phyloP scores from a whole-genome alignment of 2,113 vertebrate species.

The Marcusenius ussheri region DNA sequence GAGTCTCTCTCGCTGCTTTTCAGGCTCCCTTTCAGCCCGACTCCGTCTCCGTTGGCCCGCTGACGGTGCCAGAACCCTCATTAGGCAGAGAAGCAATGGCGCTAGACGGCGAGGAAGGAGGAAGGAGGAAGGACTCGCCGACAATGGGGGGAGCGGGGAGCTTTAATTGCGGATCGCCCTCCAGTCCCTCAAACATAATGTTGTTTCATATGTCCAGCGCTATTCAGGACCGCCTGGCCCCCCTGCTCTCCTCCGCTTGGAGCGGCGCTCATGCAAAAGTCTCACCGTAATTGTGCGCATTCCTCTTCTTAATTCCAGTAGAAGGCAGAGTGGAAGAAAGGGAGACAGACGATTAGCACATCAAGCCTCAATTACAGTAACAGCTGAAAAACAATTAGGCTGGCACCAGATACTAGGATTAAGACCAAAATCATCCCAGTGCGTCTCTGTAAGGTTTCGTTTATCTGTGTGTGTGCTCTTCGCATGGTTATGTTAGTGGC shows the following conservation, averaged over 20 bases:
- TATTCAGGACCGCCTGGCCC: neutral
- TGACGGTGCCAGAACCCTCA: slow-evolving; percentile 21
- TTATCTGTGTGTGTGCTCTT: neutral
- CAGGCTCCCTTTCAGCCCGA: slow-evolving; percentile 15
- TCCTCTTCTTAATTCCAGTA: slow-evolving; percentile 1
- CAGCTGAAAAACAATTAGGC: slow-evolving; percentile 8
- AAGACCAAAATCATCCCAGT: neutral
- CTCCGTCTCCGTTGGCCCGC: slow-evolving; percentile 5
- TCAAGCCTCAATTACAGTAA: slow-evolving; percentile 6
- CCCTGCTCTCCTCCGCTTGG: neutral
- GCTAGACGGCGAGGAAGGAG: neutral
- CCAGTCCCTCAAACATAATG: slow-evolving; percentile 14
- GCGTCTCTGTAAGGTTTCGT: neutral
- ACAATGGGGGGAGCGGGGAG: neutral
- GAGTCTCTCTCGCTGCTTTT: slow-evolving; percentile 21
- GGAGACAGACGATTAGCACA: neutral
- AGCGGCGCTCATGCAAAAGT: neutral
- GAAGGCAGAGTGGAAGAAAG: neutral
- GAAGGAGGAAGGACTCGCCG: neutral
- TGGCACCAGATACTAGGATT: neutral
- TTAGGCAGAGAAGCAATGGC: slow-evolving; percentile 14
- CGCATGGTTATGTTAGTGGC: neutral
- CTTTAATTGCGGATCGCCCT: neutral
- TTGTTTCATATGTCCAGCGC: slow-evolving; percentile 1
- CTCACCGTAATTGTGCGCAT: neutral